Conservation (phyloP, 2,888 invertebrate genomes). For the Dendrolimus pini region DNA sequence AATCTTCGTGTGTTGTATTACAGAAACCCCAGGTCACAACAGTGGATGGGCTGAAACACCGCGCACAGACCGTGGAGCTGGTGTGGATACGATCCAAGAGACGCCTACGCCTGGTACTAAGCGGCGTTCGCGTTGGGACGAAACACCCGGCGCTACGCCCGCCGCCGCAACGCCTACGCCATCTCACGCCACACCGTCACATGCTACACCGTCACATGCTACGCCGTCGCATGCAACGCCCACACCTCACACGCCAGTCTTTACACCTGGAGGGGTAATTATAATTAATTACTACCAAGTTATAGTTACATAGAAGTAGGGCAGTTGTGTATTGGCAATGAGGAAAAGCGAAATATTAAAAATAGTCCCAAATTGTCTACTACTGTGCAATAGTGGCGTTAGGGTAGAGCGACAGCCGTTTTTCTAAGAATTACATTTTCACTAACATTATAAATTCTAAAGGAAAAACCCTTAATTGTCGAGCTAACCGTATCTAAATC, state of each 20-base stretch:
- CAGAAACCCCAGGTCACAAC: conserved; percentile 96
- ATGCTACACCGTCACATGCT: conserved; percentile 84
- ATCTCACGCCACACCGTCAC: conserved; percentile 82
- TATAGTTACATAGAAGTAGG: too few relatives aligned
- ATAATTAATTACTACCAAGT: conserved; percentile 2
- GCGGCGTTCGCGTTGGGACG: conserved; percentile 98
- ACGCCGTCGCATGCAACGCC: conserved; percentile 83
- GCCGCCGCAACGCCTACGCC: conserved; percentile 85
- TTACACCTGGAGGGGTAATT: conserved; percentile 88
- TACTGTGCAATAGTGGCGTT: too few relatives aligned
- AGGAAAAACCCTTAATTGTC: too few relatives aligned
- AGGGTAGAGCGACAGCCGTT: too few relatives aligned
- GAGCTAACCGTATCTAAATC: too few relatives aligned
- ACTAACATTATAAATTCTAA: too few relatives aligned
- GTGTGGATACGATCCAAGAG: conserved; percentile 88
- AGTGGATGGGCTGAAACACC: conserved; percentile 99
- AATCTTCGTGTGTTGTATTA: conserved; percentile 4
- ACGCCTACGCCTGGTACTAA: conserved; percentile 97
- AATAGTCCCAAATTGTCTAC: too few relatives aligned
- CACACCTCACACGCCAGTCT: conserved; percentile 78
- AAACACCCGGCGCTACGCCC: conserved; percentile 92
- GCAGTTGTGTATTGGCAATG: too few relatives aligned
- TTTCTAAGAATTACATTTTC: too few relatives aligned
- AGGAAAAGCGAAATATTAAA: too few relatives aligned
- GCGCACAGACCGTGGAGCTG: conserved; percentile 90